Evolutionary conservation across 1,140 invertebrate species (phyloP), one percentile per base, ranked within the genome.

Genomic region (Anastrepha ludens): DNA sequence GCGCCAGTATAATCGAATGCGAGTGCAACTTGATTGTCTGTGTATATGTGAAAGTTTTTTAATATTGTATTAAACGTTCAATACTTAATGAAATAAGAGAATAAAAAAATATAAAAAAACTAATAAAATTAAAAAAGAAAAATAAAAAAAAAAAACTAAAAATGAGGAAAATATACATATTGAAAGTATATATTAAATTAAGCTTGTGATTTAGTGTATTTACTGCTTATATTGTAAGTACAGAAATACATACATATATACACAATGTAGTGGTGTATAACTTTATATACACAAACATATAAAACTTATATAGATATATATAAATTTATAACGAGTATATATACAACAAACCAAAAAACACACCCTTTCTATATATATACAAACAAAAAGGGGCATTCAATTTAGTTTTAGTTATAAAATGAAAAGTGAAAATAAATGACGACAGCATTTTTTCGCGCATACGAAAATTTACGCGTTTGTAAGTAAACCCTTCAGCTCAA

Each of bases 171-270:
- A 74, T 17, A 65, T 29, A 65, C 15, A 17, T 20, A 65, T 20
- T 65, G 29, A 65, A 65, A 17, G 29, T 20, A 29, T 13, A 62
- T 44, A 70, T 47, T 44, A 41, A 39, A 86, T 86, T 62, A 59
- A 60, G 74, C 44, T 50, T 55, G 74, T 81, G 55, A 86, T 86
- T 59, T 86, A 62, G 58, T 11, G 85, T 86, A 86, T 86, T 86
- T 86, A 62, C 85, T 62, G 39, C n/a, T 41, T 62, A 62, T 8
- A n/a, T 20, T 62, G 11, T 41, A 86, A 15, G 20, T 60, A 62
- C 20, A 62, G 11, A 78, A 7, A 78, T 78, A 47, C n/a, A 50
- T 44, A 78, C 17, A 39, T 20, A 55, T 20, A 55, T 81, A 55
- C 47, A 81, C 47, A 81, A 8, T 20, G 74, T 81, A 81, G n/a